Evolutionary conservation across 2,888 invertebrate species (phyloP), one percentile per base, ranked within the genome.

Genomic region (Deilephila porcellus): DNA sequence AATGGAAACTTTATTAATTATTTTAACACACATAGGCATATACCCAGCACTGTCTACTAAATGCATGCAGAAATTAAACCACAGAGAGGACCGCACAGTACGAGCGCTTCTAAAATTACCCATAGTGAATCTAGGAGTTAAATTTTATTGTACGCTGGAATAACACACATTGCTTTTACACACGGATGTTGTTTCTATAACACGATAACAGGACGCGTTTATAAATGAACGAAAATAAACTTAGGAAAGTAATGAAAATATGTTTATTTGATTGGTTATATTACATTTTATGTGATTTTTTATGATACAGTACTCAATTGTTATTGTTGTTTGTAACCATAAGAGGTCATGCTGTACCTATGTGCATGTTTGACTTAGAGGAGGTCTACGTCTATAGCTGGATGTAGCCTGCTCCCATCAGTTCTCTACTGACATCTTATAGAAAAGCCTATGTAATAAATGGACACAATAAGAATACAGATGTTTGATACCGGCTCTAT

Each of bases 11-110:
- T 45, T 25, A 67, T 67, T 52, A 17, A 67, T 45, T 67, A 67
- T 67, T 67, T 64, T 52, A 45, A 17, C 20, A 25, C 20, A 67
- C 5, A 17, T 20, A 67, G 7, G 25, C 52, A 17, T 17, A 75
- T 74, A 78, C 79, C 77, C 76, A 72, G 74, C 74, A 76, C 71
- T 74, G 74, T 71, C 77, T 73, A 75, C 78, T 77, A 76, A 79
- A 77, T 79, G 75, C 76, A 76, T 76, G 78, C 79, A 77, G 80
- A 81, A 80, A 83, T 84, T 77, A 80, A 81, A 79, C 81, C 82
- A 74, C 80, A 78, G 73, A 76, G 74, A 75, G 72, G 76, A 77
- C 76, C 81, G 76, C 78, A 77, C 32, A 71, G 25, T 74, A 72
- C 53, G 71, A 73, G 73, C 75, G 74, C 74, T 71, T 76, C 76